Base-by-base conservation (phyloP, 2,113 vertebrate species). In the Pionites leucogaster region DNA sequence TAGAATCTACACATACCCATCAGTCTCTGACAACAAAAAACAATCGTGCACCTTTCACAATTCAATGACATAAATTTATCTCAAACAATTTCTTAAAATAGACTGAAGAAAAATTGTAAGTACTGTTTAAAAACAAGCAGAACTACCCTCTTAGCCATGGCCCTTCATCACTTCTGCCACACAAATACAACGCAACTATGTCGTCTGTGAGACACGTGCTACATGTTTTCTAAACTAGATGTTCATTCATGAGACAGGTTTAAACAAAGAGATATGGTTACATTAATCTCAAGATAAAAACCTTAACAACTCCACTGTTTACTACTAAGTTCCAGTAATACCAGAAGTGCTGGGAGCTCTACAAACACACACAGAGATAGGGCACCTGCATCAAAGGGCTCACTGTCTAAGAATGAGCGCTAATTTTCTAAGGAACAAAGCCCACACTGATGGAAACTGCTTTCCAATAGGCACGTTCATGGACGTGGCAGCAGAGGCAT, bases 261-360 rank as follows among this genome's bases (percentile, higher is more conserved):
- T 95, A 94, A 94, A 96, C 95, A 95, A 96, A 97, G 77, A 89
- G 91, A 96, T 89, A 97, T 0, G 37, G 86, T 86, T 84, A 91
- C 85, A 67, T 47, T 96, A 91, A 93, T 84, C 83, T 86, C 69
- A 14, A 93, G 93, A 97, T 91, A 95, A 95, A 94, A 91, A 67
- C 0, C 0, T 47, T 87, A 93, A 92, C 81, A 86, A 72, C 77
- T 92, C 57, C 75, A 63, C 24, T 90, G 71, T 94, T 97, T 96
- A 94, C 94, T 90, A 78, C 49, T 15, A 75, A 79, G 65, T 78
- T 91, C 77, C 88, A 93, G 65, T 17, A 94, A 82, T 18, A 91
- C 13, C 86, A 88, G 52, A 47, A 92, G 86, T 1, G 39, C 83
- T 29, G 20, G 42, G 52, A 0, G 8, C 72, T 59, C 72, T 10